Conservation (phyloP, 2,888 invertebrate species). For the Trachelus iudaicus region DNA sequence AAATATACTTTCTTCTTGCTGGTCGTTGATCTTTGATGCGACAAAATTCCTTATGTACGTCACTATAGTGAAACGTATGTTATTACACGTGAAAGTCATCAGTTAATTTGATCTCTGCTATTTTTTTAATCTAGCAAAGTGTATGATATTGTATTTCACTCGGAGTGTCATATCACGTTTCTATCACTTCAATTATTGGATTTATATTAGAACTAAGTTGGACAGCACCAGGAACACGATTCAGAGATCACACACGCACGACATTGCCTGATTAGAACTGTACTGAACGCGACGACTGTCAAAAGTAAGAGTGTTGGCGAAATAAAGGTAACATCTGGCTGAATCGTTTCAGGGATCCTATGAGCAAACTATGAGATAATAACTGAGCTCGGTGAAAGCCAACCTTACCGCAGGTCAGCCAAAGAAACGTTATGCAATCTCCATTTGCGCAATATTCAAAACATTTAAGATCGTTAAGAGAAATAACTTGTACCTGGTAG, state of each 20-base stretch:
- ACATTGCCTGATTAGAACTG: neutral
- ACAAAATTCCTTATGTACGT: neutral
- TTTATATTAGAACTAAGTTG: neutral
- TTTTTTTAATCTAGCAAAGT: neutral
- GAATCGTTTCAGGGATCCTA: neutral
- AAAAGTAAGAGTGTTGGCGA: conserved; percentile 3
- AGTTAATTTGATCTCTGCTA: neutral
- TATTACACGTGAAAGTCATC: neutral
- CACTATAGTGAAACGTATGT: neutral
- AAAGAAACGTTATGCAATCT: conserved; percentile 48
- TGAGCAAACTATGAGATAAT: conserved; percentile 48
- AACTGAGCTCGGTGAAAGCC: conserved; percentile 55
- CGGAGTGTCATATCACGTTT: neutral
- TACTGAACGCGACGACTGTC: conserved; percentile 11
- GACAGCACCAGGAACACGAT: neutral
- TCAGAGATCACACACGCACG: neutral
- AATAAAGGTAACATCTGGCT: neutral
- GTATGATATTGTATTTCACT: neutral
- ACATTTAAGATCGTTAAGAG: conserved; percentile 41
- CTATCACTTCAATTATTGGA: neutral
- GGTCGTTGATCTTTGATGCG: neutral
- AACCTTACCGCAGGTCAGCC: conserved; percentile 45
- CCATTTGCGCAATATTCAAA: conserved; percentile 51
- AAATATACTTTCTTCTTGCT: neutral
- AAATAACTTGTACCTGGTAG: conserved; percentile 8